Base-by-base conservation (phyloP, 2,797 vertebrate genomes). In the Sebastes cheni region DNA sequence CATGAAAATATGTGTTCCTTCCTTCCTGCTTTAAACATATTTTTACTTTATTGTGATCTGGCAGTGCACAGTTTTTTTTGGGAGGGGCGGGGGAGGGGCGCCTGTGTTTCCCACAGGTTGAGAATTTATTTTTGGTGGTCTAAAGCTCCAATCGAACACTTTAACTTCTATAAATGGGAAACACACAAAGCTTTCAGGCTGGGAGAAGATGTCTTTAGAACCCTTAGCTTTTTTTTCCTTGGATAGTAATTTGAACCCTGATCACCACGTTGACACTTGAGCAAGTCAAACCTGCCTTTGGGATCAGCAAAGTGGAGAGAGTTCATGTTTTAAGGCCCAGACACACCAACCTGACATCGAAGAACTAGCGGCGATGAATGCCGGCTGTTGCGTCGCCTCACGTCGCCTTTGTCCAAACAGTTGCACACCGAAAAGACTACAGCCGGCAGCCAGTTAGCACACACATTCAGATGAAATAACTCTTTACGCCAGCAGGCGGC, bases 271-370 rank as follows among this genome's bases (percentile, higher is more conserved):
- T 27, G 56, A 65, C 66, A 20, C 9, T 25, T 30, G 3, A 64
- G 16, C 6, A 36, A 75, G 56, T 50, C 13, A 36, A 27, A 69
- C 39, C 13, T 78, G 23, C 61, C 11, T 71, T 42, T 74, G 23
- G 12, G 18, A 56, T 25, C 46, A 36, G 36, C 18, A 50, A 22
- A 76, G 18, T 36, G 13, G 9, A 29, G 52, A 64, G 20, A 27
- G 64, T 85, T 67, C 60, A 10, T 76, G 59, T 71, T 82, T 74
- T 42, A 36, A 46, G 42, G 42, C 42, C 42, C 16, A 46, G 42
- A 46, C 42, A 46, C 42, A 46, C 42, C 42, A 46, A 46, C 42
- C 42, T 6, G 42, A 46, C 42, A 46, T 46, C 14, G 2, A 46
- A 46, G 42, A 46, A 18, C 42, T 18, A 46, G 42, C 16, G 16